Conservation (phyloP, 2,797 vertebrate species). For the Alosa sapidissima region DNA sequence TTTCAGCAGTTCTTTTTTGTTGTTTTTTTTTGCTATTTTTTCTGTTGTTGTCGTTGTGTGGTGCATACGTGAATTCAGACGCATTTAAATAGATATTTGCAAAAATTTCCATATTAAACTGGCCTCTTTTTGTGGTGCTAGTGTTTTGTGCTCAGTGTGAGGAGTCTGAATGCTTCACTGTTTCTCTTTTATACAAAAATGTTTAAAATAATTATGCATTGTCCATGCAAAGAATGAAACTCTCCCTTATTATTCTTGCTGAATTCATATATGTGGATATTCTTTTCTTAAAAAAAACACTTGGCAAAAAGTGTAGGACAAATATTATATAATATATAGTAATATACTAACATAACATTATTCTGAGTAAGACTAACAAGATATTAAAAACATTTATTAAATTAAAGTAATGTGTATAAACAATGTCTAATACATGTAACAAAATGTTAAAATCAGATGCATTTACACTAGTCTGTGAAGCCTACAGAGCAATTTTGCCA, state of each 20-base stretch:
- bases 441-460: background rate
- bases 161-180: slow-evolving; percentile 27
- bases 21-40: slow-evolving; percentile 21
- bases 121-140: slow-evolving; percentile 33
- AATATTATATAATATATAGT: background rate
- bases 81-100: slow-evolving; percentile 45
- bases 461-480: background rate
- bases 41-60: slow-evolving; percentile 7
- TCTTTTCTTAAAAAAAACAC: background rate
- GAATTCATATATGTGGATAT: slow-evolving; percentile 19
- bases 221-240: slow-evolving; percentile 19
- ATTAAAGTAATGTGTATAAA: background rate
- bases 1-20: slow-evolving; percentile 24
- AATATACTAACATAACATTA: background rate
- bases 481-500: background rate
- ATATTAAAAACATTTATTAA: background rate
- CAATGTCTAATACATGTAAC: background rate
- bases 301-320: background rate
- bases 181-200: slow-evolving; percentile 31
- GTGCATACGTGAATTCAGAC: slow-evolving; percentile 45
- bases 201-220: slow-evolving; percentile 27
- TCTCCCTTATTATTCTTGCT: slow-evolving; percentile 7
- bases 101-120: slow-evolving; percentile 54
- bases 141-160: slow-evolving; percentile 26
- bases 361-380: background rate